Evolutionary conservation across 1,140 invertebrate genomes (phyloP), one percentile per base, ranked within the genome.

Genomic region (Luehdorfia chinensis): DNA sequence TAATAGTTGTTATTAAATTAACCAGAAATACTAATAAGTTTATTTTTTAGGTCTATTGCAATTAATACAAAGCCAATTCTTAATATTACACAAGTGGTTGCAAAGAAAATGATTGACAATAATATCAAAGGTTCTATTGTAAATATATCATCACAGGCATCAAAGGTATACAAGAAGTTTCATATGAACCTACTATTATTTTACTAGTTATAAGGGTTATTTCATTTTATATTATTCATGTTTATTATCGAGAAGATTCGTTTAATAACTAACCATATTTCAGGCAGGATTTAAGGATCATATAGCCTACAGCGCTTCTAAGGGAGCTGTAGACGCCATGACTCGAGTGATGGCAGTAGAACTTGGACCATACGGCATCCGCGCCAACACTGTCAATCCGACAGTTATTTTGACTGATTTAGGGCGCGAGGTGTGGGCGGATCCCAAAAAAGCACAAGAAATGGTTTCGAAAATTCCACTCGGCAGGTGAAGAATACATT

Each of bases 321-420:
- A 94, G 69, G 91, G 88, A 14, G 92, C 92, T 2, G 67, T 94
- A 0, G 92, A 94, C 50, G 89, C 90, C 19, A 77, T 93, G 47
- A 91, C 92, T 2, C 91, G 92, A 63, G 90, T 91, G 0, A 93
- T 96, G 91, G 96, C 96, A 0, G 64, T 96, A 8, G 97, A 98
- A 84, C 79, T 98, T n/a, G 96, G 96, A 0, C 90, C 90, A 0
- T 81, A 93, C 41, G 92, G 93, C 47, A 97, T 98, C 57, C 89
- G 97, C 16, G 93, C 96, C 0, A 98, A 98, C 66, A 89, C 90
- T 13, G 92, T 98, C 0, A 97, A 97, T 86, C 97, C 97, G 1
- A 97, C 95, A 0, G 95, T 96, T 0, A 92, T 96, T 8, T 84
- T 96, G 87, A 98, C 96, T 0, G 94, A 93, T 36, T 93, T 98